A percentile compares a stretch with the other conserved stretches of the same genome.
These are phyloP conservation scores for Samia ricini DNA, from an alignment of 1,140 invertebrate genomes.

Conservation along the genomic window DNA sequence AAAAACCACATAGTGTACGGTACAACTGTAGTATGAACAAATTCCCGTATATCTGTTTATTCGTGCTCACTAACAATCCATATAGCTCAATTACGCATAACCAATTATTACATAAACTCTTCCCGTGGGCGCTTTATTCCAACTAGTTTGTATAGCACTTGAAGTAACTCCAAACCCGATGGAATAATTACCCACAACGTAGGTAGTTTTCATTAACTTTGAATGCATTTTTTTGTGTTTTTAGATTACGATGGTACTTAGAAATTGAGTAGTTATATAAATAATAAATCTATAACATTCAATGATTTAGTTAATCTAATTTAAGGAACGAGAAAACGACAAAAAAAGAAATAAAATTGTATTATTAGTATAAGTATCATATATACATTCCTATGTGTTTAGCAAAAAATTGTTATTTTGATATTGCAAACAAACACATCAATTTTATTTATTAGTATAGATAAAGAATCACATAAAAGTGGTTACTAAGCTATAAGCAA, in stretches of 20 bases:
- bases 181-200: slow-evolving; percentile 1
- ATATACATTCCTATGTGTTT: too few relatives aligned
- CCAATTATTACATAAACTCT: slow-evolving; percentile 4
- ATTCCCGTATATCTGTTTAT: slow-evolving; percentile 38
- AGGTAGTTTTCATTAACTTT: slow-evolving; percentile 28
- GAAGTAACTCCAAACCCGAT: neutral
- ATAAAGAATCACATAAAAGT: too few relatives aligned
- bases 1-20: slow-evolving; percentile 27
- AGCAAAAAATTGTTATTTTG: too few relatives aligned
- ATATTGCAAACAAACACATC: too few relatives aligned
- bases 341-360: too few relatives aligned
- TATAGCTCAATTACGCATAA: slow-evolving; percentile 42
- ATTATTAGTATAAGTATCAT: too few relatives aligned
- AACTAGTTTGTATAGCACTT: neutral
- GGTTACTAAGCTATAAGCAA: too few relatives aligned
- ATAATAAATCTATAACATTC: neutral
- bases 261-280: neutral
- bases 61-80: slow-evolving; percentile 16
- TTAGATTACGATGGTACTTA: neutral
- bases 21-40: slow-evolving; percentile 34
- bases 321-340: too few relatives aligned
- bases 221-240: slow-evolving; percentile 26
- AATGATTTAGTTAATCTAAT: too few relatives aligned
- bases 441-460: too few relatives aligned
- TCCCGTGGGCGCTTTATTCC: neutral